Evolutionary conservation across 1,140 invertebrate species (phyloP).

Genomic region (Matsumurasca onukii): DNA sequence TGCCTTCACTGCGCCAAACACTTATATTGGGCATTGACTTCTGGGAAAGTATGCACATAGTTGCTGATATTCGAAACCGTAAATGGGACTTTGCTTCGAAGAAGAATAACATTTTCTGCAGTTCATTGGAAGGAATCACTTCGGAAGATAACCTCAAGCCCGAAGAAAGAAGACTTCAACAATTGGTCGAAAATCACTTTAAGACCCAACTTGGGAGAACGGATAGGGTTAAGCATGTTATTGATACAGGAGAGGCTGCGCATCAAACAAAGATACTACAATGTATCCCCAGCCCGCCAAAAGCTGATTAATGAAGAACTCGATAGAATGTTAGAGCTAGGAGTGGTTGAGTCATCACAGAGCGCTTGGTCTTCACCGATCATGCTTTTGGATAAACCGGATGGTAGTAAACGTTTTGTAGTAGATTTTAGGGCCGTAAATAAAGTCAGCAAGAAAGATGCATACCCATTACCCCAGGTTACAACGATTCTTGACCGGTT

Average conservation of each 20-base stretch:
- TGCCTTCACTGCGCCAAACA: not conserved
- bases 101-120: not conserved
- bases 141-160: not conserved
- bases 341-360: not conserved
- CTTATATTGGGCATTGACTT: not conserved
- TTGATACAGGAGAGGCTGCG: not conserved
- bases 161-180: not conserved
- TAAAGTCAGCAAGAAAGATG: not conserved
- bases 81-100: not conserved
- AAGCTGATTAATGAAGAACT: constrained; percentile 2
- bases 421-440: not conserved
- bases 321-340: not conserved
- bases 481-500: not conserved
- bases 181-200: not conserved
- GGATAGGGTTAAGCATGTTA: constrained; percentile 1
- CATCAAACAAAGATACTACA: not conserved
- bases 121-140: not conserved
- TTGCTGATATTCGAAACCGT: not conserved
- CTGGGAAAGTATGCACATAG: not conserved
- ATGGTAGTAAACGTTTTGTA: not conserved
- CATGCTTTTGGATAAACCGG: not conserved
- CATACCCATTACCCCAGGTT: not conserved
- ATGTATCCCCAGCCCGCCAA: not conserved
- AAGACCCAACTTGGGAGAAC: not conserved
- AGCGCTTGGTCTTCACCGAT: not conserved